A percentile compares a stretch with the other conserved stretches of the same genome.
Evolutionary conservation across 1,140 invertebrate genomes (phyloP).

Genomic region (Euborellia annulipes): DNA sequence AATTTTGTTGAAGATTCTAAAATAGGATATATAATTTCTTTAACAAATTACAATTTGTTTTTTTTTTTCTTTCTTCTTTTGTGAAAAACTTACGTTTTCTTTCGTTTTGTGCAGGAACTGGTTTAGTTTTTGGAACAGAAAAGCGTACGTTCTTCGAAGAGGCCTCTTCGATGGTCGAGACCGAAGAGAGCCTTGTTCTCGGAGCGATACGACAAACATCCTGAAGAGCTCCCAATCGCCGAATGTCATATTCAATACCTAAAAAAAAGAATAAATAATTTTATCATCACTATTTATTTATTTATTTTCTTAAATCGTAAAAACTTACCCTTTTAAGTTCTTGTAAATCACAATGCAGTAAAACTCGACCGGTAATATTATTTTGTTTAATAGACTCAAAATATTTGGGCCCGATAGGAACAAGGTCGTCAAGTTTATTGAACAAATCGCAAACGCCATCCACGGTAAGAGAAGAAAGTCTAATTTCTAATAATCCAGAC

Average conservation of each 20-base stretch:
- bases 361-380: conserved; percentile 76
- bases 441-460: conserved; percentile 62
- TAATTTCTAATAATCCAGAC: conserved; percentile 49
- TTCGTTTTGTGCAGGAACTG: too few relatives aligned
- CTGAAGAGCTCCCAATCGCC: conserved; percentile 95
- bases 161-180: conserved; percentile 31
- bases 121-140: too few relatives aligned
- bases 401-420: conserved; percentile 35
- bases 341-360: conserved; percentile 70
- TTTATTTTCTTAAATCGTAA: neutral
- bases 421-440: conserved; percentile 52
- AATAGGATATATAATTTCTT: too few relatives aligned
- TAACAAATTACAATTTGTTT: too few relatives aligned
- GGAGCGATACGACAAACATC: conserved; percentile 54
- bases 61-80: too few relatives aligned
- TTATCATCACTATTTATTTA: too few relatives aligned
- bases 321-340: conserved; percentile 65
- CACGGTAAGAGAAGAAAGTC: conserved; percentile 49
- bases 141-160: conserved; percentile 28
- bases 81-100: too few relatives aligned
- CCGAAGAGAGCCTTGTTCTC: conserved; percentile 44
- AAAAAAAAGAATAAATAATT: conserved; percentile 18
- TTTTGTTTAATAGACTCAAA: conserved; percentile 48
- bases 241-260: conserved; percentile 78
- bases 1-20: too few relatives aligned